Evolutionary conservation across 2,888 invertebrate species (phyloP), one percentile per base, ranked within the genome.

Genomic region (Eulithis testata): DNA sequence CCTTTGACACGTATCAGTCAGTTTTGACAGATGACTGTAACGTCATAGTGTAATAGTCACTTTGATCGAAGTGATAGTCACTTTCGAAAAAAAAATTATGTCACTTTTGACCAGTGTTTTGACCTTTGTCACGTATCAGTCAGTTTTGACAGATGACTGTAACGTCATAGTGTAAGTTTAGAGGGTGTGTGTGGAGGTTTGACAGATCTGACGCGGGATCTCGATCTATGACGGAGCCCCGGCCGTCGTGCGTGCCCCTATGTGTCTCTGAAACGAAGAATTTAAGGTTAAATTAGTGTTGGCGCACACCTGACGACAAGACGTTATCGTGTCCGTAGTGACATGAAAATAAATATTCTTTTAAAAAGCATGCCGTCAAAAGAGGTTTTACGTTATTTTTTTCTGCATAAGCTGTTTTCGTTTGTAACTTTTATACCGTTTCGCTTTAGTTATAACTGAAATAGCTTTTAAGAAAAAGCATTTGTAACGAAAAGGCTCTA

Each of bases 191-290:
- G 31, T 4, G 12, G 50, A 49, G 51, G 45, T 31, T 47, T 60
- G 31, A 14, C 51, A 58, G 60, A 61, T 45, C 58, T 56, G 60
- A 65, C 53, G 59, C 70, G 69, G 8, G 74, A 60, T 43, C 69
- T 65, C 50, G 59, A 58, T 40, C 65, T 62, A 55, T 12, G 69
- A n/a, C 67, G 66, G 4, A 63, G 63, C 51, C 66, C 69, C 9
- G 72, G 65, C 56, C 71, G 66, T 44, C 69, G 52, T 47, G 69
- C 66, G 60, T 68, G 64, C 36, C 74, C 73, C 78, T 82, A 83
- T 73, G 76, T 80, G 49, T 78, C 77, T 31, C 67, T 67, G 63
- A 0, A 67, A 53, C 14, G 11, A 49, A 21, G 9, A 47, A 47
- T 11, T 49, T 11, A 14, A 12, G 6, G 3, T 51, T 51, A 6